Evolutionary conservation across 1,140 invertebrate species (phyloP).

Genomic region (Centruroides vittatus): DNA sequence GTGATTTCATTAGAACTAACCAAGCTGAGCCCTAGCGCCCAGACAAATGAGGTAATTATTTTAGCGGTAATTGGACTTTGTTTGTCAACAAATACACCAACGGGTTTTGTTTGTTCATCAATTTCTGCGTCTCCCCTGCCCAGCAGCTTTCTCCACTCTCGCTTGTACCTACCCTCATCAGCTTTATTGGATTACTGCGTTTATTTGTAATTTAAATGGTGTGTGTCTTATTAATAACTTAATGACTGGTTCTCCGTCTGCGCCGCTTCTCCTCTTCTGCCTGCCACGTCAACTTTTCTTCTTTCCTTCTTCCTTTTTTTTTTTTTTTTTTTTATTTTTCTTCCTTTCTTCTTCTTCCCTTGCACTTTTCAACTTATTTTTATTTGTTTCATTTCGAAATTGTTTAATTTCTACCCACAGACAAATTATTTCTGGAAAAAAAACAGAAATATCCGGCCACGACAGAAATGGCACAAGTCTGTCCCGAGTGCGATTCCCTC

Average conservation of each 20-base stretch:
- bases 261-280: background rate
- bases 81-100: constrained; percentile 19
- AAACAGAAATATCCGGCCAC: no score
- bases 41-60: constrained; percentile 13
- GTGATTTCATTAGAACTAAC: constrained; percentile 18
- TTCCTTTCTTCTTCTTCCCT: background rate
- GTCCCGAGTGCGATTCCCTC: no score
- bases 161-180: constrained; percentile 11
- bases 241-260: constrained; percentile 8
- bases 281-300: background rate
- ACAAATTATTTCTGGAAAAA: no score
- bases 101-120: constrained; percentile 17
- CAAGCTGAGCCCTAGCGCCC: constrained; percentile 10
- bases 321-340: background rate
- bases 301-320: background rate
- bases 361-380: background rate
- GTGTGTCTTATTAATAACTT: constrained; percentile 19
- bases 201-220: constrained; percentile 20
- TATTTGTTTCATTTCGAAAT: no score
- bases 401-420: no score
- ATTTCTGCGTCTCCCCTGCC: constrained; percentile 12
- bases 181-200: constrained; percentile 15
- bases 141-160: background rate
- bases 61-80: constrained; percentile 18
- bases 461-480: no score